Conservation (phyloP, 2,797 vertebrate genomes). For the Pterois miles region DNA sequence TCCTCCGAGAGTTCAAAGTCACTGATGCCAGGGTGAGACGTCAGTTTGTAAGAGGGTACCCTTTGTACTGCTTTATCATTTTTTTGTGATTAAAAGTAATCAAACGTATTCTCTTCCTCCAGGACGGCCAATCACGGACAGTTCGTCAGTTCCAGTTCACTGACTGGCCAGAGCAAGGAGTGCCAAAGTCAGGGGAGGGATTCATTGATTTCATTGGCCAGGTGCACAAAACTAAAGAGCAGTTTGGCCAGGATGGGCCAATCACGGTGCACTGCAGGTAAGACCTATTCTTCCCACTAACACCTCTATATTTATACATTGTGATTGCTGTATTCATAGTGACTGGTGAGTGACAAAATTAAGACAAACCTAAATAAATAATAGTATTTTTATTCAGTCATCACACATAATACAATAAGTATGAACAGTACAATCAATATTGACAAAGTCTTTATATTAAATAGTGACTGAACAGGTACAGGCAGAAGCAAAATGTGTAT, state of each 20-base stretch:
- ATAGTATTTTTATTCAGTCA: too few species aligned
- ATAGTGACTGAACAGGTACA: too few species aligned
- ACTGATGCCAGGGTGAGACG: slow-evolving; percentile 95
- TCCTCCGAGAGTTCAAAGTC: slow-evolving; percentile 98
- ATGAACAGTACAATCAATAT: too few species aligned
- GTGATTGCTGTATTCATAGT: neutral
- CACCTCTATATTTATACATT: neutral
- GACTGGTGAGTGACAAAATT: neutral
- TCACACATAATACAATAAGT: too few species aligned
- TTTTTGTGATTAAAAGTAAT: neutral
- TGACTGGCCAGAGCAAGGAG: slow-evolving; percentile 99
- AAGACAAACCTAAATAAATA: fast-evolving
- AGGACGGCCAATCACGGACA: slow-evolving; percentile 99
- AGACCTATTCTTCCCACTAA: slow-evolving; percentile 38
- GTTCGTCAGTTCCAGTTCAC: slow-evolving; percentile 99
- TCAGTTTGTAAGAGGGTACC: neutral
- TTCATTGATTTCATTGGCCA: slow-evolving; percentile 99
- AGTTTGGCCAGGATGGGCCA: slow-evolving; percentile 98
- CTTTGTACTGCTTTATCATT: neutral
- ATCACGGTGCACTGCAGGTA: slow-evolving; percentile 99
- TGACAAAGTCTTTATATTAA: too few species aligned
- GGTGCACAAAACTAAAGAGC: slow-evolving; percentile 99
- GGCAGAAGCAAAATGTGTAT: too few species aligned
- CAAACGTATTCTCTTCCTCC: slow-evolving; percentile 1
- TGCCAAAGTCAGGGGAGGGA: slow-evolving; percentile 99